Evolutionary conservation across 2,113 vertebrate genomes (phyloP), one percentile per base, ranked within the genome.

Genomic region (Lycaon pictus): DNA sequence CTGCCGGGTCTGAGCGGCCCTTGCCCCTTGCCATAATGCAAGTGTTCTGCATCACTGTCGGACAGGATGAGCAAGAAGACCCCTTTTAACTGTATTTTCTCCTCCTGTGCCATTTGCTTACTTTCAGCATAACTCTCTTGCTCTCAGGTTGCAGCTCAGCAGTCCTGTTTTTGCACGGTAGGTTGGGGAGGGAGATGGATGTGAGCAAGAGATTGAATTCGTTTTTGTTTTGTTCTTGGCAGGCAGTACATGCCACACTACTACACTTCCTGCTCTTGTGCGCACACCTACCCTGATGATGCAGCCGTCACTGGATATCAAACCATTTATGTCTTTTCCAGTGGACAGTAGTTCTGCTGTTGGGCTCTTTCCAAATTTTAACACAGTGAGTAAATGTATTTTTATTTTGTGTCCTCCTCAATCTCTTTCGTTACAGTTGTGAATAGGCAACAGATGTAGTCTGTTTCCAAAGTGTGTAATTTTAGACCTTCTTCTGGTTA

Each of bases 291-390:
- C 99, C 29, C 98, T 99, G 98, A 99, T 99, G 99, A 99, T 99
- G 99, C 99, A 99, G 98, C 99, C 99, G 96, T 98, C 99, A 11
- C 98, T 99, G 99, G 99, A 99, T 98, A 98, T 99, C 98, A 99
- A 99, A 98, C 99, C 99, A 2, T 99, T 99, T 98, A 98, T 99
- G 99, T 97, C 99, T 65, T 99, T 99, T 98, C 99, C 99, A n/a
- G 98, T 99, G 97, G 99, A 99, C 97, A 99, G 98, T 58, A 98
- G 98, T 90, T 99, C 99, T 88, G 99, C 99, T 87, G 99, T 99
- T 71, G 99, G 99, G 95, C 99, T 99, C 97, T 99, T 99, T 98
- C 99, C 99, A 98, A 99, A 99, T 98, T 99, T 99, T 98, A 99
- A 99, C 99, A 99, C 99, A 98, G 99, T 99, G 98, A 99, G 99